phyloP scores from a whole-genome alignment of 2,888 invertebrate species.

The Acleris sparsana region DNA sequence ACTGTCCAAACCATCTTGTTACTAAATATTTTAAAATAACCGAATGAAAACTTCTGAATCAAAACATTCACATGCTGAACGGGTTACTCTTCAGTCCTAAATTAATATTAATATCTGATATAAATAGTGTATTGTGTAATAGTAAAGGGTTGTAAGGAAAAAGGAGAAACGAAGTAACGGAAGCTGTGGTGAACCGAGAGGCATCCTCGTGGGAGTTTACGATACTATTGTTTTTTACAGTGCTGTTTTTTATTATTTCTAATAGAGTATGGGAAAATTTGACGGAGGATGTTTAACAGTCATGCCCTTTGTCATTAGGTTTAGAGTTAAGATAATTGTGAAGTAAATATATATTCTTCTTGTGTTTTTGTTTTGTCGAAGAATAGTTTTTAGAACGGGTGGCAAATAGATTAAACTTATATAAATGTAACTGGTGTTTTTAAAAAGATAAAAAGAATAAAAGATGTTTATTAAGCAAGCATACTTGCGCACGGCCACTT shows the following conservation, averaged over 20 bases:
- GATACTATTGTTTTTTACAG: no score
- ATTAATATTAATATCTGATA: constrained; percentile 13
- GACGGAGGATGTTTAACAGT: not conserved
- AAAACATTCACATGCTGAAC: constrained; percentile 14
- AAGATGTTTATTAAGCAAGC: no score
- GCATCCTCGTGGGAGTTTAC: constrained; percentile 4
- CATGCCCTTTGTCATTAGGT: not conserved
- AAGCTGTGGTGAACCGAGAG: constrained; percentile 22
- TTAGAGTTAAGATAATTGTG: not conserved
- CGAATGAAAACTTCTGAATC: no score
- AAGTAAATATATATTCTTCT: no score
- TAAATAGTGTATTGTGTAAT: constrained; percentile 25
- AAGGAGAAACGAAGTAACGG: constrained; percentile 12
- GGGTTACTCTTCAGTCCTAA: not conserved
- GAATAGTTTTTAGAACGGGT: no score
- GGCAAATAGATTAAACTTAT: no score
- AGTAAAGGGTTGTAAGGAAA: constrained; percentile 16
- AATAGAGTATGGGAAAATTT: not conserved
- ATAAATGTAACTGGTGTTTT: no score
- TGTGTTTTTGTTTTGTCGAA: no score
- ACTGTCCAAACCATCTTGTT: no score
- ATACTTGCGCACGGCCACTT: no score
- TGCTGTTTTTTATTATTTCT: not conserved
- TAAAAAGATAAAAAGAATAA: no score
- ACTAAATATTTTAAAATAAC: no score